A percentile compares a stretch with the other conserved stretches of the same genome.
These are phyloP conservation scores for Melikaiella ostensackeni DNA, from an alignment of 2,888 invertebrate species.

Conservation along the genomic window DNA sequence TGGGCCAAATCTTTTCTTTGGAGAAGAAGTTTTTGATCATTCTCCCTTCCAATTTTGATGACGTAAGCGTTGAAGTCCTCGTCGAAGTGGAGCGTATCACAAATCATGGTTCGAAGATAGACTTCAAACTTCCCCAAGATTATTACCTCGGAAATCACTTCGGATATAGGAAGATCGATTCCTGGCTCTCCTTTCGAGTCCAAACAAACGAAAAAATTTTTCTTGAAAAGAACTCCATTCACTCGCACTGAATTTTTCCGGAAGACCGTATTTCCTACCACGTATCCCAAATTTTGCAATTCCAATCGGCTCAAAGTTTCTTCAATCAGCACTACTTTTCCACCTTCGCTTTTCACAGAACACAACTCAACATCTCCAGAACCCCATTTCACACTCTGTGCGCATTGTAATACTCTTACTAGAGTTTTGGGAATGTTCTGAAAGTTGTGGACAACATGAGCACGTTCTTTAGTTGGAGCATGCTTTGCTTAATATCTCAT, in stretches of 20 bases:
- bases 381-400: constrained; percentile 51
- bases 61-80: constrained; percentile 43
- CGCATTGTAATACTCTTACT: constrained; percentile 45
- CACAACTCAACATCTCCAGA: constrained; percentile 45
- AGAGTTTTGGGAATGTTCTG: constrained; percentile 50
- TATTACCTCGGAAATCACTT: too few species aligned
- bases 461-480: constrained; percentile 42
- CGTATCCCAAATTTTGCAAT: constrained; percentile 34
- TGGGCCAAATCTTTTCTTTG: not conserved
- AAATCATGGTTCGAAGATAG: constrained; percentile 41
- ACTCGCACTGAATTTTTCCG: too few species aligned
- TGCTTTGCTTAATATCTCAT: constrained; percentile 52
- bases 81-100: constrained; percentile 42
- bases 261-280: too few species aligned
- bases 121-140: constrained; percentile 11
- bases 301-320: constrained; percentile 19
- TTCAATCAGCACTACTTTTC: constrained; percentile 26
- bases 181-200: too few species aligned
- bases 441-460: constrained; percentile 49
- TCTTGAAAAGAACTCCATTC: too few species aligned
- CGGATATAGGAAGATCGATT: too few species aligned
- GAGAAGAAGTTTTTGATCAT: not conserved
- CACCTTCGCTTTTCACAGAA: constrained; percentile 16
- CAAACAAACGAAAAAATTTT: too few species aligned
- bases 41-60: constrained; percentile 12